These are phyloP conservation scores for Yponomeuta malinellus DNA, from an alignment of 2,888 invertebrate genomes.

Conservation along the genomic window DNA sequence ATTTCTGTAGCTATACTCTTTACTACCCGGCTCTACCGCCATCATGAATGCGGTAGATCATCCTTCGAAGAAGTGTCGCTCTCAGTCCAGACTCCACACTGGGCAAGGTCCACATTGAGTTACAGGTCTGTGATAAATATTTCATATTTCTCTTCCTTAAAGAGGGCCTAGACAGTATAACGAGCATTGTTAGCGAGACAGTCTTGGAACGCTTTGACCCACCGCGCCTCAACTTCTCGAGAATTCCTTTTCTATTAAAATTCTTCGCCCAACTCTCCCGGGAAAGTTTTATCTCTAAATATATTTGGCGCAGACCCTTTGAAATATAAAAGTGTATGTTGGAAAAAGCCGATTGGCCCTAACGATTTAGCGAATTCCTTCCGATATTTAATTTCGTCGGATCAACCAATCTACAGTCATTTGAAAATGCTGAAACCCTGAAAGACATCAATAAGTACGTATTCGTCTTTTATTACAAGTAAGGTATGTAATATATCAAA, in stretches of 20 bases:
- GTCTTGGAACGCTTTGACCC: constrained; percentile 53
- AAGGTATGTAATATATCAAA: no score
- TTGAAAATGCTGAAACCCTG: no score
- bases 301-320: constrained; percentile 15
- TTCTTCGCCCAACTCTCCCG: constrained; percentile 47
- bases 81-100: no score
- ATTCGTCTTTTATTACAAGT: no score
- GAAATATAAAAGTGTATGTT: constrained; percentile 1
- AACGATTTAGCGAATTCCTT: constrained; percentile 1
- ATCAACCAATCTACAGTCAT: background rate
- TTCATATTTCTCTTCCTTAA: background rate
- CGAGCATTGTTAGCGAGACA: constrained; percentile 43
- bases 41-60: no score
- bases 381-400: background rate
- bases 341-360: background rate
- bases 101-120: background rate
- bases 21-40: no score
- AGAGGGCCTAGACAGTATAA: constrained; percentile 23
- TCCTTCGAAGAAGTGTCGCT: no score
- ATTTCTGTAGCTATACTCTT: no score
- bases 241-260: constrained; percentile 64
- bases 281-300: constrained; percentile 46
- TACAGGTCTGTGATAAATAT: background rate
- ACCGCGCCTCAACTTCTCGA: constrained; percentile 34
- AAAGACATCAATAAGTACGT: no score